These are phyloP conservation scores for Lepisosteus osseus DNA, from an alignment of 2,113 vertebrate genomes.

Conservation along the genomic window DNA sequence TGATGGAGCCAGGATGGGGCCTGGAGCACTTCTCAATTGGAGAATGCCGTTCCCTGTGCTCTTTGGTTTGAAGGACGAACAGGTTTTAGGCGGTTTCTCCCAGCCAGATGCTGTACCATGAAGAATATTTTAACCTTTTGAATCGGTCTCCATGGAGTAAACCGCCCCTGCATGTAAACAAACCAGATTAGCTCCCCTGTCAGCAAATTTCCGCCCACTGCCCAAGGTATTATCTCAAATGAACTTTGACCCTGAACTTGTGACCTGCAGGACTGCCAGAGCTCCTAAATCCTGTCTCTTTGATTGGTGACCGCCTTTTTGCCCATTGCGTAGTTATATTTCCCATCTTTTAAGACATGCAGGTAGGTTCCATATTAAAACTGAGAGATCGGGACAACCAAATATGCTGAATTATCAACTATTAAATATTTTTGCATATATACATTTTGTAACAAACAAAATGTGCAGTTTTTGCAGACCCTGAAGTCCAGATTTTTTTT, in stretches of 20 bases:
- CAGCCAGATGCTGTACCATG: background rate
- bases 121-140: slow-evolving; percentile 3
- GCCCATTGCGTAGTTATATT: background rate
- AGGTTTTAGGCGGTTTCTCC: slow-evolving; percentile 1
- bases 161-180: slow-evolving; percentile 12
- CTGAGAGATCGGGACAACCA: too few relatives aligned
- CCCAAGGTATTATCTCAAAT: slow-evolving; percentile 18
- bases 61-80: slow-evolving; percentile 1
- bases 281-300: slow-evolving; percentile 1
- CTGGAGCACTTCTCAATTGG: too few relatives aligned
- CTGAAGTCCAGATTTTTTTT: too few relatives aligned
- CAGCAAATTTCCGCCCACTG: slow-evolving; percentile 18
- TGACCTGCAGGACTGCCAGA: slow-evolving; percentile 17
- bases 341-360: too few relatives aligned
- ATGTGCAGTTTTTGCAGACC: too few relatives aligned
- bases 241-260: slow-evolving; percentile 27
- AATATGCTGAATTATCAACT: too few relatives aligned
- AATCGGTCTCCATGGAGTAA: slow-evolving; percentile 14
- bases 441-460: too few relatives aligned
- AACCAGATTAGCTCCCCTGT: background rate
- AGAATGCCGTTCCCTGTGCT: too few relatives aligned
- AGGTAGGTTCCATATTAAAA: too few relatives aligned
- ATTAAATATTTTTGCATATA: too few relatives aligned
- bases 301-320: background rate
- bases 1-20: too few relatives aligned